Conservation (phyloP, 2,113 vertebrate genomes). For the Oncorhynchus clarkii region DNA sequence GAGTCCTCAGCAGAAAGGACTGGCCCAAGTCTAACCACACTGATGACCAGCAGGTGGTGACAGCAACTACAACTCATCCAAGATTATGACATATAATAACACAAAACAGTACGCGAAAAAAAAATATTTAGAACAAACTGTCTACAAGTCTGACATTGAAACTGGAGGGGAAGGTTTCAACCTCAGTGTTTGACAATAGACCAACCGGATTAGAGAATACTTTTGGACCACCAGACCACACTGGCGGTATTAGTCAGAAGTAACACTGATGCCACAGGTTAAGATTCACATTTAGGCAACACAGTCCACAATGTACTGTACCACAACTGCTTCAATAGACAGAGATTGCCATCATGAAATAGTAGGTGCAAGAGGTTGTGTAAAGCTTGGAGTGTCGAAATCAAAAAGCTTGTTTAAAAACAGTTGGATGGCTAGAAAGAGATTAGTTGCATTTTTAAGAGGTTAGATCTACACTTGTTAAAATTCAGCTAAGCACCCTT, state of each 20-base stretch:
- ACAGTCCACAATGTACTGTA: neutral
- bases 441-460: neutral
- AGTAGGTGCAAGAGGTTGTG: neutral
- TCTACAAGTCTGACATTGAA: neutral
- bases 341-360: neutral
- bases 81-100: neutral
- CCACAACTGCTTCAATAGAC: neutral
- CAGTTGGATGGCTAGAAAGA: neutral
- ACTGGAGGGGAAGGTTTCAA: slow-evolving; percentile 21
- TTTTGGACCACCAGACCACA: neutral
- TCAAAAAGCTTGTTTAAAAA: neutral
- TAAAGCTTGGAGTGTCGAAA: neutral
- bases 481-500: neutral
- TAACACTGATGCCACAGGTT: neutral
- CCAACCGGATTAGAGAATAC: neutral
- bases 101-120: neutral
- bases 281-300: neutral
- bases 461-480: neutral
- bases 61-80: neutral
- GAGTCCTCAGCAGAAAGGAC: neutral
- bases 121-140: neutral
- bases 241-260: neutral
- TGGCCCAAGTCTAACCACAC: slow-evolving; percentile 16
- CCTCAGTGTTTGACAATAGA: slow-evolving; percentile 15
- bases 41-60: neutral